Conservation (phyloP, 2,113 vertebrate genomes). For the Erythrolamprus reginae region DNA sequence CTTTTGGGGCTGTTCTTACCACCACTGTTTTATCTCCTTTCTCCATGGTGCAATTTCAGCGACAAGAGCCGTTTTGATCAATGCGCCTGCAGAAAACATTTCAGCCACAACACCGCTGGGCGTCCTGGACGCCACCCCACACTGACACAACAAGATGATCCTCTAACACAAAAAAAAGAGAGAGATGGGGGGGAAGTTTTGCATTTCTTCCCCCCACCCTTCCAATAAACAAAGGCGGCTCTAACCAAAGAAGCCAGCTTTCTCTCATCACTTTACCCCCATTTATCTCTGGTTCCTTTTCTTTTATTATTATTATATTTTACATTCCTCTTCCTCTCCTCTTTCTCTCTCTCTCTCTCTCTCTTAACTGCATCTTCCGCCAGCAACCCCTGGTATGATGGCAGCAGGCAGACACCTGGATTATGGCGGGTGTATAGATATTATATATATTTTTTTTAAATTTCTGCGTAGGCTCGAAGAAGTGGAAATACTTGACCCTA, state of each 20-base stretch:
- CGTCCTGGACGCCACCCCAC: not conserved
- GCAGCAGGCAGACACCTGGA: not conserved
- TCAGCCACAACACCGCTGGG: slow-evolving; percentile 23
- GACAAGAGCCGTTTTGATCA: slow-evolving; percentile 6
- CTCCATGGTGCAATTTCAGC: not conserved
- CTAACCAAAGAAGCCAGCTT: not conserved
- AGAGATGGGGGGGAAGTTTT: not conserved
- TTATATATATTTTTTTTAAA: not conserved
- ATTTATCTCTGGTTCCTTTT: slow-evolving; percentile 1
- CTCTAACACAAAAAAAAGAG: not conserved
- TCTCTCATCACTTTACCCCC: not conserved
- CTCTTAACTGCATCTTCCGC: slow-evolving; percentile 56
- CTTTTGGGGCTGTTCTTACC: slow-evolving; percentile 19
- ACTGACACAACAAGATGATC: not conserved
- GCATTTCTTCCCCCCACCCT: not conserved
- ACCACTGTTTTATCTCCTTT: slow-evolving; percentile 35
- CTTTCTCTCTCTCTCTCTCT: not conserved
- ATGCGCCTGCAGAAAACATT: slow-evolving; percentile 31
- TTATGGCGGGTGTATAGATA: too few relatives aligned
- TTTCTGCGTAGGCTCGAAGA: slow-evolving; percentile 14
- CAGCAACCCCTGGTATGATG: slow-evolving; percentile 41
- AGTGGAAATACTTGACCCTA: slow-evolving; percentile 89
- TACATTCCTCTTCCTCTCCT: not conserved
- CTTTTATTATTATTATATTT: slow-evolving; percentile 11
- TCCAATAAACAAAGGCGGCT: not conserved